Conservation (phyloP, 2,797 vertebrate genomes). For the Rhynchonycteris naso region DNA sequence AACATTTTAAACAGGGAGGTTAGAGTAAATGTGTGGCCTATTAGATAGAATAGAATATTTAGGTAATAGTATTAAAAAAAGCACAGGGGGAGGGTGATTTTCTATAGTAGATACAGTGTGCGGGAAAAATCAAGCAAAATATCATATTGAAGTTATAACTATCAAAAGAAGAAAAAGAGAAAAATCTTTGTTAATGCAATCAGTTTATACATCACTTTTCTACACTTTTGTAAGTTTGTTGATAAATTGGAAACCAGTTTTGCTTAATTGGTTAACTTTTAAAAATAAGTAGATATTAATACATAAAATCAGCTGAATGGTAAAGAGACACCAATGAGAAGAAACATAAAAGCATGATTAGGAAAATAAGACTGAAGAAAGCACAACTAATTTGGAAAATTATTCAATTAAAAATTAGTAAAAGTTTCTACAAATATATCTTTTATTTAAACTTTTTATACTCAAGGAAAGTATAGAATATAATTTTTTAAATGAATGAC, state of each 20-base stretch:
- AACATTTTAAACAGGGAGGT: neutral
- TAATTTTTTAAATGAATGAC: neutral
- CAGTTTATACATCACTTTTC: neutral
- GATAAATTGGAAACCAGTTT: neutral
- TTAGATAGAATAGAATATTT: too few species aligned
- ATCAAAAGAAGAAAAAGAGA: neutral
- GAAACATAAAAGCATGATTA: neutral
- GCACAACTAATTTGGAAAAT: neutral
- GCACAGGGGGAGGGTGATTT: neutral
- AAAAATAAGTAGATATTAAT: neutral
- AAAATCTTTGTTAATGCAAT: neutral
- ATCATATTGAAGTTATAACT: neutral
- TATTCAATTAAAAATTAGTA: neutral
- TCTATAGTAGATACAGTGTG: neutral
- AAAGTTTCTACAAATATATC: neutral
- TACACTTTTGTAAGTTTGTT: neutral
- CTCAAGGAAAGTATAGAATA: neutral
- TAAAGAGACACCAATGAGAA: neutral
- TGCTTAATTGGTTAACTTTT: neutral
- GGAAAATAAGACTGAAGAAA: neutral
- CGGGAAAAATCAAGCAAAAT: neutral
- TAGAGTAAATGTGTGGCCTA: neutral
- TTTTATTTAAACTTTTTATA: neutral
- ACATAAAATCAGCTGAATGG: neutral
- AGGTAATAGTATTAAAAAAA: too few species aligned